Percentiles rank a stretch among this genome's conserved stretches.
Conservation (phyloP, 2,888 invertebrate genomes). For the Cerceris ruficornis region DNA sequence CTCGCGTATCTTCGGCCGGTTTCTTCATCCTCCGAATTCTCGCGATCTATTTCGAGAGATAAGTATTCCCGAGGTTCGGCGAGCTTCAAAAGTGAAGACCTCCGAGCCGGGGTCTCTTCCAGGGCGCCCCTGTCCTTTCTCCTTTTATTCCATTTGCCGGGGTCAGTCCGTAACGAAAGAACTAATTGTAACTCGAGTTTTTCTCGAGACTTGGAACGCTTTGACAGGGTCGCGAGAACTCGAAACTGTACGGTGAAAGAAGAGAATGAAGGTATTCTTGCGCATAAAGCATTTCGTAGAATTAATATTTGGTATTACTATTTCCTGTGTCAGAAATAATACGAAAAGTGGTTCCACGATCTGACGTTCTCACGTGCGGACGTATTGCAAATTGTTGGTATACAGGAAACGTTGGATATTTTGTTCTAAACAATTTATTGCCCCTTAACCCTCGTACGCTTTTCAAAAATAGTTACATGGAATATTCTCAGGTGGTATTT, state of each 20-base stretch:
- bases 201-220: not conserved
- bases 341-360: too few relatives aligned
- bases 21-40: slow-evolving; percentile 48
- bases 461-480: too few relatives aligned
- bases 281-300: too few relatives aligned
- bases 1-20: slow-evolving; percentile 36
- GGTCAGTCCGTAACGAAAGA: not conserved
- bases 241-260: not conserved
- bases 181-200: slow-evolving; percentile 4
- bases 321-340: too few relatives aligned
- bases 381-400: too few relatives aligned
- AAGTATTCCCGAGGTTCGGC: slow-evolving; percentile 66
- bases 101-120: slow-evolving; percentile 21
- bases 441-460: too few relatives aligned
- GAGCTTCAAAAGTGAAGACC: slow-evolving; percentile 19
- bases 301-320: too few relatives aligned
- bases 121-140: slow-evolving; percentile 20
- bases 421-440: too few relatives aligned
- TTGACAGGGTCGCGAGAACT: not conserved
- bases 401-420: too few relatives aligned
- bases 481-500: too few relatives aligned
- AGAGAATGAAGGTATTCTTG: too few relatives aligned
- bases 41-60: slow-evolving; percentile 69
- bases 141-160: slow-evolving; percentile 37
- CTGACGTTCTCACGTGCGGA: too few relatives aligned